Percentiles rank a stretch among this genome's conserved stretches.
Conservation (phyloP, 2,888 invertebrate species). For the Phaedon cochleariae region DNA sequence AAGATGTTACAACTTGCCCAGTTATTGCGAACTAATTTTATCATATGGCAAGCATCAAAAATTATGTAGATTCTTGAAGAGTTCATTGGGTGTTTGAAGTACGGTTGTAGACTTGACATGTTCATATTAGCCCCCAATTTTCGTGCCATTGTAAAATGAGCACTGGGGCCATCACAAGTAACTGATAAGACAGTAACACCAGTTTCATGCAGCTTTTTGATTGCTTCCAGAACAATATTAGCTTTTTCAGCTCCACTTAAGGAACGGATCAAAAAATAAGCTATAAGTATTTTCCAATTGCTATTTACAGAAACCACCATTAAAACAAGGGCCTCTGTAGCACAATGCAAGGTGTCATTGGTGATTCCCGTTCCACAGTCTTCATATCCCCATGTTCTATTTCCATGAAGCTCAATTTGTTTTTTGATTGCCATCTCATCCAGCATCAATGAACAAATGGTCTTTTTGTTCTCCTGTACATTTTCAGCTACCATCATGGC, state of each 20-base stretch:
- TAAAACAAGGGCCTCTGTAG: conserved; percentile 39
- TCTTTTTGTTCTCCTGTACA: conserved; percentile 15
- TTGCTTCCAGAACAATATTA: conserved; percentile 30
- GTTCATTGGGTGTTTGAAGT: conserved; percentile 36
- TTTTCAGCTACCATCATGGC: conserved; percentile 17
- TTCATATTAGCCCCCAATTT: conserved; percentile 34
- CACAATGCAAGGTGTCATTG: conserved; percentile 41
- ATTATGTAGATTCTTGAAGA: conserved; percentile 14
- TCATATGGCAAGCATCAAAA: conserved; percentile 31
- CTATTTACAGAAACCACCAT: conserved; percentile 38
- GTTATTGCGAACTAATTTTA: conserved; percentile 26
- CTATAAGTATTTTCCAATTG: conserved; percentile 45
- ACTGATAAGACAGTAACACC: conserved; percentile 33
- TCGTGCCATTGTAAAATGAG: conserved; percentile 30
- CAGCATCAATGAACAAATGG: conserved; percentile 42
- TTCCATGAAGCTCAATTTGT: conserved; percentile 35
- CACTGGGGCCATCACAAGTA: conserved; percentile 41
- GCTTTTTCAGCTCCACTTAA: conserved; percentile 34
- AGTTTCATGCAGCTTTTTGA: conserved; percentile 29
- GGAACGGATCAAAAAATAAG: conserved; percentile 42
- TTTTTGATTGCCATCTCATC: conserved; percentile 46
- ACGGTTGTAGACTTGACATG: conserved; percentile 25
- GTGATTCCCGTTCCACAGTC: conserved; percentile 36
- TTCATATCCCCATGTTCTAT: conserved; percentile 33
- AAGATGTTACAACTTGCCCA: conserved; percentile 3